Evolutionary conservation across 2,113 vertebrate species (phyloP), one percentile per base, ranked within the genome.

Genomic region (Tragelaphus buxtoni): DNA sequence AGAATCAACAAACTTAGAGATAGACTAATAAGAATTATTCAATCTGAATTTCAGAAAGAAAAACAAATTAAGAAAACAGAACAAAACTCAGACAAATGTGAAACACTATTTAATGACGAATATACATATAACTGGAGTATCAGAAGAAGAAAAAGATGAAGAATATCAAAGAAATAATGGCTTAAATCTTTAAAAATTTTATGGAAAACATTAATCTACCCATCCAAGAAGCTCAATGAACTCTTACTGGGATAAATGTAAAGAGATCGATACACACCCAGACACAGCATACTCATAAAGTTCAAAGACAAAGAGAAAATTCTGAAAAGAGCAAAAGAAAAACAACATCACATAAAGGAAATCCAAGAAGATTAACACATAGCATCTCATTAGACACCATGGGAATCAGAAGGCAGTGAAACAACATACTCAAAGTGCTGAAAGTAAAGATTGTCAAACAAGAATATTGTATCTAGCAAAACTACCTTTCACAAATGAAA

Each of bases 401-500:
- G 45, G 32, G 81, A 93, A 32, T 77, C 30, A 97, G 14, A 45
- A 85, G 24, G 63, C 35, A 94, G 18, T 96, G 45, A 53, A 96
- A 45, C 20, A 93, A 84, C 2, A 69, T 32, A 95, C 26, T 74
- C 2, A 58, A 88, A 58, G 10, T 26, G 11, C n/a, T 93, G 6
- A 90, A 90, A 86, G 35, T 72, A 76, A 95, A 65, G 39, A 72
- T 12, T 83, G 5, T n/a, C n/a, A 74, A 60, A 87, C 28, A 65
- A 90, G 2, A 94, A 93, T 93, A 18, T 26, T 56, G 9, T 55
- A 77, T 17, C 47, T n/a, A 81, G 2, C 17, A 96, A 93, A 95
- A 88, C 32, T 55, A 65, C 35, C 12, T 84, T 96, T 96, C 17
- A 92, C 58, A 93, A 93, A 93, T 69, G 9, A 85, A 92, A n/a